These are phyloP conservation scores for Lasiommata megera DNA, from an alignment of 2,888 invertebrate species.

Conservation along the genomic window DNA sequence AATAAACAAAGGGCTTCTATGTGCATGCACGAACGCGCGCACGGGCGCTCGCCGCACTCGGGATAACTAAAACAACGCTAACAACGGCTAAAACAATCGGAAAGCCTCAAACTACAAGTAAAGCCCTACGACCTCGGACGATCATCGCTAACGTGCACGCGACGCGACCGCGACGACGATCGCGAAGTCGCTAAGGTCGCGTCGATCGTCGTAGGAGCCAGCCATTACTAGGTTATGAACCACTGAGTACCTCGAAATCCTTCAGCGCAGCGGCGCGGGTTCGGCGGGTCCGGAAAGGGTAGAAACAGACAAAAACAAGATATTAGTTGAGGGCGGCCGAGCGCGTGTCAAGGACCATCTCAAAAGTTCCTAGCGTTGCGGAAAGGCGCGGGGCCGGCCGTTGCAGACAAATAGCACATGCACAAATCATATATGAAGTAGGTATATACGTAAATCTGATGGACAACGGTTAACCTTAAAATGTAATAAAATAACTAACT, in stretches of 20 bases:
- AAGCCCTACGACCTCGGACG: conserved; percentile 81
- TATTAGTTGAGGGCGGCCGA: conserved; percentile 82
- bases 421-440: conserved; percentile 52
- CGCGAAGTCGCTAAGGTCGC: conserved; percentile 63
- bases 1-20: conserved; percentile 78
- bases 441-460: conserved; percentile 55
- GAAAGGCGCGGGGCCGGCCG: conserved; percentile 35
- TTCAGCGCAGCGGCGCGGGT: conserved; percentile 85
- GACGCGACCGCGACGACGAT: conserved; percentile 66
- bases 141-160: conserved; percentile 67
- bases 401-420: conserved; percentile 71
- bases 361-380: conserved; percentile 90
- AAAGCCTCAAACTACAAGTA: conserved; percentile 82
- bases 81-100: conserved; percentile 81
- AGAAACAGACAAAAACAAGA: conserved; percentile 85
- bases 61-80: conserved; percentile 80
- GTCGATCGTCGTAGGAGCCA: conserved; percentile 72
- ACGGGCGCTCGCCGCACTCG: conserved; percentile 78
- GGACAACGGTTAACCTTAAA: conserved; percentile 64
- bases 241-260: conserved; percentile 92
- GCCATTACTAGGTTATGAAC: conserved; percentile 78
- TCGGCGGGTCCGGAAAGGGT: conserved; percentile 86
- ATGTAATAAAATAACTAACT: conserved; percentile 63
- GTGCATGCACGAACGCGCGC: conserved; percentile 79
- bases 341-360: conserved; percentile 92